phyloP scores from a whole-genome alignment of 1,140 invertebrate species.

The Drosophila cardini region DNA sequence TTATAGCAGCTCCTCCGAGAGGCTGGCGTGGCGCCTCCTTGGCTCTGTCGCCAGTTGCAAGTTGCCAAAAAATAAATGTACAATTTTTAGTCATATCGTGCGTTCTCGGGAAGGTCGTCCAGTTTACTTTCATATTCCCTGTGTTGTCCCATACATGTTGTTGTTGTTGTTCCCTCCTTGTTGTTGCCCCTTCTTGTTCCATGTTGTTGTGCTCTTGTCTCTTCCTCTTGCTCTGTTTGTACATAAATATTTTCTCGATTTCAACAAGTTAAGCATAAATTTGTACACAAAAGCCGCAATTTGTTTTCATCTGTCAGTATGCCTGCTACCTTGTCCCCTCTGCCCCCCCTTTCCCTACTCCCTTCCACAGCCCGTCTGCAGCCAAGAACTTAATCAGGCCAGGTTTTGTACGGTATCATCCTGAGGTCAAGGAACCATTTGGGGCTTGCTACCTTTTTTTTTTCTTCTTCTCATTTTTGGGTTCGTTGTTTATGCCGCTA shows the following conservation, averaged over 20 bases:
- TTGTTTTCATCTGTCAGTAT: constrained; percentile 75
- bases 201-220: constrained; percentile 9
- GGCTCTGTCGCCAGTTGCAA: constrained; percentile 21
- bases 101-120: constrained; percentile 83
- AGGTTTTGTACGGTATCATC: constrained; percentile 13
- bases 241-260: constrained; percentile 79
- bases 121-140: constrained; percentile 82
- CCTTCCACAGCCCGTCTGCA: background rate
- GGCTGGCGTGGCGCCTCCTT: constrained; percentile 31
- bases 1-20: constrained; percentile 59
- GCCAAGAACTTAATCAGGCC: constrained; percentile 79
- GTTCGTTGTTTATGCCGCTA: constrained; percentile 72
- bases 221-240: constrained; percentile 43
- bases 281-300: constrained; percentile 81
- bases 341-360: background rate
- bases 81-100: constrained; percentile 58
- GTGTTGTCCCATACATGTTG: constrained; percentile 2
- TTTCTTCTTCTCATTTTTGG: constrained; percentile 42
- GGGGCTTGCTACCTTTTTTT: constrained; percentile 27
- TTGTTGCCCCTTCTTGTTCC: constrained; percentile 5
- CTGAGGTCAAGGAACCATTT: constrained; percentile 73
- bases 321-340: background rate
- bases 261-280: constrained; percentile 83
- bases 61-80: constrained; percentile 42
- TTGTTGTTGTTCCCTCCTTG: background rate